Base-by-base conservation (phyloP, 1,140 invertebrate species). In the Cydia amplana region DNA sequence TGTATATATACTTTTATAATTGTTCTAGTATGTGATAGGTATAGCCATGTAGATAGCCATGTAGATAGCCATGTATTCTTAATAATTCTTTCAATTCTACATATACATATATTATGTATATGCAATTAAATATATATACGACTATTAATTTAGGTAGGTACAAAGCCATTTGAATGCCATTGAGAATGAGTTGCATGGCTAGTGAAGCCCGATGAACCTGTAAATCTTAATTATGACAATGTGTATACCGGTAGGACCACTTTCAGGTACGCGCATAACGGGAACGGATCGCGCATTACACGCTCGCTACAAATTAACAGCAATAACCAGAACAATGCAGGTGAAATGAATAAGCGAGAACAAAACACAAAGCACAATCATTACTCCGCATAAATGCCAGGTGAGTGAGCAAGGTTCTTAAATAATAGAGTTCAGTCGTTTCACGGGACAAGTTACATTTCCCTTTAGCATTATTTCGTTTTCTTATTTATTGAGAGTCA, bases 311-410 rank as follows among this genome's bases (percentile, higher is more conserved):
- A 36, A 36, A 70, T 70, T 70, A 70, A 70, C 25, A 43, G 36
- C n/a, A 32, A 70, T 70, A 70, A 70, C 36, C 65, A 36, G n/a
- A 70, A 70, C 65, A 70, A 70, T 70, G 32, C 65, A n/a, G n/a
- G 9, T 12, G 7, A 20, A 70, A 70, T 70, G 32, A 70, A 70
- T 70, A 36, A 40, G 16, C 65, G n/a, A 18, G 32, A 36, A 70
- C 36, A 36, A 18, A 36, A 70, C 65, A 70, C 64, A 67, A 67
- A 67, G 64, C 64, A 67, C 20, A 36, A 70, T 36, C 55, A 70
- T 70, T 70, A 70, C 65, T 36, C 28, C 36, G 28, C n/a, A 36
- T 36, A 23, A 40, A 16, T 70, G 65, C 25, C 16, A 40, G 18
- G 36, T 36, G 65, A 70, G 16, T 36, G 65, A 70, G 18, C 25